Evolutionary conservation across 2,888 invertebrate genomes (phyloP).

Genomic region (Leucophenga montana): DNA sequence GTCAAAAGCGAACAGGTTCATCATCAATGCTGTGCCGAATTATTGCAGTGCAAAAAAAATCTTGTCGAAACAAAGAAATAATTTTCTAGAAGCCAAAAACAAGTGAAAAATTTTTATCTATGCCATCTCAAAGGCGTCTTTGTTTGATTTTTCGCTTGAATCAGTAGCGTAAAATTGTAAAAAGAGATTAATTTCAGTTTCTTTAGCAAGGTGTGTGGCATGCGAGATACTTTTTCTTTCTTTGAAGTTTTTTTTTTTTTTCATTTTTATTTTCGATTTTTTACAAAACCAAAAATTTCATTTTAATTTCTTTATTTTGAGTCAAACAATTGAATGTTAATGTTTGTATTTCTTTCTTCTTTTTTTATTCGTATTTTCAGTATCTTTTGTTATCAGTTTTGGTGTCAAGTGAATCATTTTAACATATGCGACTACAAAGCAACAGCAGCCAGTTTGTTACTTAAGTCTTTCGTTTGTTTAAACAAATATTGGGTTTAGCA

Average conservation of each 20-base stretch:
- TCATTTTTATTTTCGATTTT: too few relatives aligned
- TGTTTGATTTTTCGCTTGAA: too few relatives aligned
- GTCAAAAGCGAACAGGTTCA: too few relatives aligned
- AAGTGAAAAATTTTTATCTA: too few relatives aligned
- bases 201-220: conserved; percentile 8
- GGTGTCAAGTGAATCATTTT: conserved; percentile 10
- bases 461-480: conserved; percentile 58
- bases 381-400: neutral
- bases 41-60: too few relatives aligned
- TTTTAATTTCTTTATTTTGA: conserved; percentile 51
- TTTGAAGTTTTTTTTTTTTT: neutral
- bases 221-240: conserved; percentile 1
- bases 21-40: too few relatives aligned
- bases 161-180: too few relatives aligned
- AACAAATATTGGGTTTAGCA: neutral
- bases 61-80: too few relatives aligned
- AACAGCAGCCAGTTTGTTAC: conserved; percentile 55
- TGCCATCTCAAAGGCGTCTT: too few relatives aligned
- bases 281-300: conserved; percentile 44
- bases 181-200: too few relatives aligned
- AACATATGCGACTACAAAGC: neutral
- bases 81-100: too few relatives aligned
- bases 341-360: conserved; percentile 43
- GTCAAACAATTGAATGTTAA: conserved; percentile 56
- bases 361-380: conserved; percentile 31